Conservation (phyloP, 2,888 invertebrate species). For the Oscheius sp. region DNA sequence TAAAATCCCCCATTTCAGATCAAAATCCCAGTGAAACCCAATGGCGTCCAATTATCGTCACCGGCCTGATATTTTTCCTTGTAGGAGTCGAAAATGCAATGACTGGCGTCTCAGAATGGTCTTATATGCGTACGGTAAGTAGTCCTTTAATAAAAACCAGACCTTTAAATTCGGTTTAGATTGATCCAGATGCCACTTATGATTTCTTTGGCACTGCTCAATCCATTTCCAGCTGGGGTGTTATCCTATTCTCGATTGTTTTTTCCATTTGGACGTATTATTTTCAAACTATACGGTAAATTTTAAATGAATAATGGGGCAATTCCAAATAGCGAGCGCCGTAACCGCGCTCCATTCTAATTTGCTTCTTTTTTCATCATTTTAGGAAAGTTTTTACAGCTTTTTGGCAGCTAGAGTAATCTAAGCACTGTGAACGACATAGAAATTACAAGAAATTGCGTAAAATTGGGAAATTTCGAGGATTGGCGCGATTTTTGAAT, state of each 20-base stretch:
- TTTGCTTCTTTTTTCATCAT: too few species aligned
- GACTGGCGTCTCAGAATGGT: constrained; percentile 1
- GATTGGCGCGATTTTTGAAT: too few species aligned
- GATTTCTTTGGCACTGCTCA: not conserved
- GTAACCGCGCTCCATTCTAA: too few species aligned
- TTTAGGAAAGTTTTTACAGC: too few species aligned
- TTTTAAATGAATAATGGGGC: not conserved
- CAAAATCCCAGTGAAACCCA: not conserved
- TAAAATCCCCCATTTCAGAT: too few species aligned
- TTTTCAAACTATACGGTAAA: not conserved
- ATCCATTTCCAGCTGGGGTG: constrained; percentile 6
- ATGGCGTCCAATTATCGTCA: not conserved
- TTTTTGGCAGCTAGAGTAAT: too few species aligned
- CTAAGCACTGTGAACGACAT: too few species aligned
- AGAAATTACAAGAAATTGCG: too few species aligned
- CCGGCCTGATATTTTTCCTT: not conserved
- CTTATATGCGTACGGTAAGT: constrained; percentile 11
- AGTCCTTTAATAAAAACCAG: not conserved
- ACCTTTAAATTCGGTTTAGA: not conserved
- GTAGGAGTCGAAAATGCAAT: constrained; percentile 14
- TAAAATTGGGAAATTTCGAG: too few species aligned
- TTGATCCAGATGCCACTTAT: constrained; percentile 3
- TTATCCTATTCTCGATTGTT: not conserved
- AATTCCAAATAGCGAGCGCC: not conserved
- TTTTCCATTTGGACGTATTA: not conserved